Evolutionary conservation across 2,797 vertebrate genomes (phyloP).

Genomic region (Melanotaenia nigrans): DNA sequence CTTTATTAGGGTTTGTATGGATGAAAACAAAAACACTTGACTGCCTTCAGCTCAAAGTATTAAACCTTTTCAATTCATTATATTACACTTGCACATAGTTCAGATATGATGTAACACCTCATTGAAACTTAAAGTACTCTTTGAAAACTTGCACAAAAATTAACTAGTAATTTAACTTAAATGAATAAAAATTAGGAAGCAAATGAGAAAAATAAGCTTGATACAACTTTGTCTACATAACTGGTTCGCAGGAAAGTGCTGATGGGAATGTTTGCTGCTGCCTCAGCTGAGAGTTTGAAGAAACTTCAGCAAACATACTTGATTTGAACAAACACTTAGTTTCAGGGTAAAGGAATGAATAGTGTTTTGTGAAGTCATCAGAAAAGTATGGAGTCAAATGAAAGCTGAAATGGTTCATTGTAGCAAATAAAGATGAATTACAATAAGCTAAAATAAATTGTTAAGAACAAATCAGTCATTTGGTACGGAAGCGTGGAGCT

Average conservation of each 20-base stretch:
- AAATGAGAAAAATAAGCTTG: neutral
- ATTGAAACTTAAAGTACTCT: neutral
- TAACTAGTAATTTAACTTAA: neutral
- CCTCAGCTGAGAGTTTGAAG: slow-evolving; percentile 10
- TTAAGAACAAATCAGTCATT: neutral
- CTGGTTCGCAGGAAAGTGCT: no score
- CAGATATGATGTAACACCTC: neutral
- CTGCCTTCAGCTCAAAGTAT: no score
- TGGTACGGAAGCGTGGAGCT: no score
- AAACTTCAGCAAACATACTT: slow-evolving; percentile 17
- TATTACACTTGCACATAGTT: neutral
- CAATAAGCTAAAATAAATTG: neutral
- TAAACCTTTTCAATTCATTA: no score
- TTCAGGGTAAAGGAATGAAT: slow-evolving; percentile 19
- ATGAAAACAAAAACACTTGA: neutral
- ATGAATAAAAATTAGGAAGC: neutral
- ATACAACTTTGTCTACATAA: neutral
- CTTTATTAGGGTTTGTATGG: neutral
- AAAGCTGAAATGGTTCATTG: slow-evolving; percentile 10
- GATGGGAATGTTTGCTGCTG: neutral
- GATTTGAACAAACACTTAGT: slow-evolving; percentile 32
- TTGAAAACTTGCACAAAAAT: neutral
- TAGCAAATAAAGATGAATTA: slow-evolving; percentile 3
- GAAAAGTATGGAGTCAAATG: neutral
- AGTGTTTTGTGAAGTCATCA: slow-evolving; percentile 1